These are phyloP conservation scores for Lethenteron reissneri DNA, from an alignment of 2,113 vertebrate species.

Conservation along the genomic window DNA sequence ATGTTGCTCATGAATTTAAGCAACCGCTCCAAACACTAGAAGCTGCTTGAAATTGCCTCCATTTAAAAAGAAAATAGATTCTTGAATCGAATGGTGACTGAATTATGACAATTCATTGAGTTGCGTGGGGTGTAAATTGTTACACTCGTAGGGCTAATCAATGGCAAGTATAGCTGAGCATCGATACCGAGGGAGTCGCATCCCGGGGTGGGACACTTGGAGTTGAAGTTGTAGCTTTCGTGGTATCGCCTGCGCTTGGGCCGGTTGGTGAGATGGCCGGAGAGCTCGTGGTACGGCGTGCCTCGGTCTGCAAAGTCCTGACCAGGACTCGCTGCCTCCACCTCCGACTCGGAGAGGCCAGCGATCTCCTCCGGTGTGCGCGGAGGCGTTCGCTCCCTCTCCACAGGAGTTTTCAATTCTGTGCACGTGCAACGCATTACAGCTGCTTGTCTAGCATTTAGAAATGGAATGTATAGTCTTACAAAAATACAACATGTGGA, in stretches of 20 bases:
- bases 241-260: slow-evolving; percentile 91
- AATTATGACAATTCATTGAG: too few species aligned
- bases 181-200: slow-evolving; percentile 63
- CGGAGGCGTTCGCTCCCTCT: not conserved
- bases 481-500: too few species aligned
- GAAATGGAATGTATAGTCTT: too few species aligned
- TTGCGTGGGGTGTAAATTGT: too few species aligned
- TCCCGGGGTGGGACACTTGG: slow-evolving; percentile 91
- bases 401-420: not conserved
- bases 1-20: too few species aligned
- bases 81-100: too few species aligned
- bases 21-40: too few species aligned
- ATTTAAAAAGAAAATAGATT: too few species aligned
- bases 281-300: not conserved
- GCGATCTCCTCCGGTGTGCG: not conserved
- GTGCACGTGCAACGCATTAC: not conserved
- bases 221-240: slow-evolving; percentile 98
- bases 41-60: too few species aligned
- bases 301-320: slow-evolving; percentile 2
- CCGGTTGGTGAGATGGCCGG: slow-evolving; percentile 49
- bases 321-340: not conserved
- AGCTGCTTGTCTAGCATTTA: too few species aligned
- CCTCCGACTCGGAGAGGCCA: not conserved
- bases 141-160: too few species aligned
- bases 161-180: too few species aligned